phyloP scores from a whole-genome alignment of 2,797 vertebrate species.

The Argya squamiceps region DNA sequence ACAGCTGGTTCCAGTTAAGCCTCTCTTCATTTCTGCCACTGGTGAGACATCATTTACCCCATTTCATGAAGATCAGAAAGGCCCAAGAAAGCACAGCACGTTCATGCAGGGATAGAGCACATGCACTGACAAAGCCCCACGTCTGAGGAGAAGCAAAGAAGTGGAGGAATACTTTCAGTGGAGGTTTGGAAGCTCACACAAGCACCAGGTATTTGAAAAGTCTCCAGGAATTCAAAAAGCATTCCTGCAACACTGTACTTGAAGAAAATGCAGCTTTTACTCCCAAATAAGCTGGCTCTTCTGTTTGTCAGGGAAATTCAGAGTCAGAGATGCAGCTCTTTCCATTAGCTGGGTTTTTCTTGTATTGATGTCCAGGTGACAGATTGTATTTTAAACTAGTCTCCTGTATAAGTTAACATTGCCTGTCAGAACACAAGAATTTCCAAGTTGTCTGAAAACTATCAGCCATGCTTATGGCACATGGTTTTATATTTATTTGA shows the following conservation, averaged over 20 bases:
- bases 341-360: neutral
- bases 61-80: neutral
- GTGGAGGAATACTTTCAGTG: neutral
- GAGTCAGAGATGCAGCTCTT: neutral
- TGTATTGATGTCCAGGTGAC: neutral
- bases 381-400: neutral
- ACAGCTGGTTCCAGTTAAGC: conserved; percentile 40
- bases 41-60: neutral
- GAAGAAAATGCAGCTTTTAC: neutral
- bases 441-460: neutral
- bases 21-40: neutral
- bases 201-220: neutral
- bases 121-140: neutral
- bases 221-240: neutral
- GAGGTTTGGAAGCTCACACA: neutral
- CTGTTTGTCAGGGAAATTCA: neutral
- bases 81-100: neutral
- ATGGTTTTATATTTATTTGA: neutral
- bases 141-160: neutral
- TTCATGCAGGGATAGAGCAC: rapidly evolving
- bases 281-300: neutral
- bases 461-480: neutral
- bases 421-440: neutral
- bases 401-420: neutral
- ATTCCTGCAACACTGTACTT: neutral